Percentiles rank a stretch among this genome's conserved stretches.
Conservation (phyloP, 2,797 vertebrate genomes). For the Siniperca scherzeri region DNA sequence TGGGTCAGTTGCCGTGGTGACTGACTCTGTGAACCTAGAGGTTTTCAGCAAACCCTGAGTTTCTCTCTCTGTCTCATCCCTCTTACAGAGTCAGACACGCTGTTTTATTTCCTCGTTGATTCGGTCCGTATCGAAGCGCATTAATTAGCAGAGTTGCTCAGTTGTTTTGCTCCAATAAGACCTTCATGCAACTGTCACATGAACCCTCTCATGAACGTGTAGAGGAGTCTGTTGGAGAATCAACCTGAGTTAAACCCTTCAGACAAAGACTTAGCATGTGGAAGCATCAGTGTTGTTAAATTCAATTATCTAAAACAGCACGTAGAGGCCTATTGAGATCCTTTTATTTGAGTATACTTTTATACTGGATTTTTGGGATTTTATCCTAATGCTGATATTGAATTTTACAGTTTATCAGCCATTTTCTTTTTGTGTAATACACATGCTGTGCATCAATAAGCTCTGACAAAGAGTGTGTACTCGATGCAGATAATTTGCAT, state of each 20-base stretch:
- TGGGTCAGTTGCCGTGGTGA: too few relatives aligned
- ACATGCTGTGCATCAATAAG: not conserved
- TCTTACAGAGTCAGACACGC: too few relatives aligned
- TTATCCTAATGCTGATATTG: not conserved
- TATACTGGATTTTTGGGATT: not conserved
- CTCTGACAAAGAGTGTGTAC: not conserved
- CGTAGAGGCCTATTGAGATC: not conserved
- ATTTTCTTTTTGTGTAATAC: not conserved
- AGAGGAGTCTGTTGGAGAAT: not conserved
- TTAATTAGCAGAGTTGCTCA: too few relatives aligned
- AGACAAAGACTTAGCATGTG: not conserved
- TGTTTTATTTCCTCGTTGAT: too few relatives aligned
- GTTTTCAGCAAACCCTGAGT: too few relatives aligned
- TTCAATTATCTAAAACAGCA: not conserved
- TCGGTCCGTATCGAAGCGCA: too few relatives aligned
- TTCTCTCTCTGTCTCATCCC: too few relatives aligned
- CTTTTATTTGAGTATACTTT: not conserved
- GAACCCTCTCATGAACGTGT: not conserved
- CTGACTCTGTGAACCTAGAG: too few relatives aligned
- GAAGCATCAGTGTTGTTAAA: not conserved
- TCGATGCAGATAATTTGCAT: not conserved
- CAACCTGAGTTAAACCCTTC: not conserved
- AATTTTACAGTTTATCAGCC: not conserved
- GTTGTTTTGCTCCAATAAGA: too few relatives aligned
- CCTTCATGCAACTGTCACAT: not conserved